Percentiles rank a stretch among this genome's conserved stretches.
Conservation (phyloP, 2,797 vertebrate genomes). For the Platyrinchus mystaceus region DNA sequence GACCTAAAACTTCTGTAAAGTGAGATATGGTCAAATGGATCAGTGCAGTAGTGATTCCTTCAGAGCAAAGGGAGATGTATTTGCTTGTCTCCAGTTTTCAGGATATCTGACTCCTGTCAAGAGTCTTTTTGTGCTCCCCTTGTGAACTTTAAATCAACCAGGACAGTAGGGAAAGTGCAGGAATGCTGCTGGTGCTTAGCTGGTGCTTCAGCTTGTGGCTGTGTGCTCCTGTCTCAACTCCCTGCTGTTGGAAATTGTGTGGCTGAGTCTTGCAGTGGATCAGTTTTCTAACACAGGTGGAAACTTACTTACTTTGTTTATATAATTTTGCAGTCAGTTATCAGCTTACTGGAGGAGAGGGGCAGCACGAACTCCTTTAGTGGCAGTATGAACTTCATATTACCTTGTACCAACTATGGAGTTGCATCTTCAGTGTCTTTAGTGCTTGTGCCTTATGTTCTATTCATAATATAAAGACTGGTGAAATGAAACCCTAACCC, state of each 20-base stretch:
- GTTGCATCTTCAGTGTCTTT: neutral
- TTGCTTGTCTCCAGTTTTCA: neutral
- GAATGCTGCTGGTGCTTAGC: neutral
- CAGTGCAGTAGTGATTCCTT: neutral
- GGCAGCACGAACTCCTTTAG: rapidly evolving
- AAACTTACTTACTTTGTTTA: neutral
- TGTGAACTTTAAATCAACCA: neutral
- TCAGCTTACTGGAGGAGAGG: neutral
- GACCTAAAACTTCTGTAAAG: neutral
- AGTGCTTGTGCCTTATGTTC: neutral
- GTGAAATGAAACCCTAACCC: neutral
- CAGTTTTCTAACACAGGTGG: neutral
- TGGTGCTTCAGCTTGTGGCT: neutral
- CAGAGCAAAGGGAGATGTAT: neutral
- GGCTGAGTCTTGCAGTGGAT: neutral
- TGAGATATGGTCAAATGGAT: neutral
- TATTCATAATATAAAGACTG: neutral
- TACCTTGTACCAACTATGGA: neutral
- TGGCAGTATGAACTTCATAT: neutral
- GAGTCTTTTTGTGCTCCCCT: rapidly evolving
- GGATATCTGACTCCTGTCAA: neutral
- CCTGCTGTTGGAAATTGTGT: neutral
- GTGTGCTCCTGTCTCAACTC: neutral
- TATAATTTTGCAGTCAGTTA: neutral
- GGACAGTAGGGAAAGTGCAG: neutral